phyloP scores from a whole-genome alignment of 2,113 vertebrate species.

The Siniperca knerii region DNA sequence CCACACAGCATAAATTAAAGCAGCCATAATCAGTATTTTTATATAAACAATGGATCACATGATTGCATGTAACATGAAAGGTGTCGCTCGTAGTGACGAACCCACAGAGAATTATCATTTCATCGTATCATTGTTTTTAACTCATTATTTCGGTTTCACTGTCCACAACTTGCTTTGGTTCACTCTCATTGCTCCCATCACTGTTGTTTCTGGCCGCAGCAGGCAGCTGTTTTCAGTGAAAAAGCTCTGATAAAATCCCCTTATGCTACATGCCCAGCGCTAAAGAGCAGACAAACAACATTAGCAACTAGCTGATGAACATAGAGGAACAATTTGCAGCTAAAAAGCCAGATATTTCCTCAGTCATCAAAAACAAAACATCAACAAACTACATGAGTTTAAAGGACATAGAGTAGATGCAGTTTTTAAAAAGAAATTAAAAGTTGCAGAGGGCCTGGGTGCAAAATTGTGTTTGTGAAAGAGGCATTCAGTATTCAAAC shows the following conservation, averaged over 20 bases:
- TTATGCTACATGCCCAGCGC: not conserved
- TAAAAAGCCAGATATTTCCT: too few species aligned
- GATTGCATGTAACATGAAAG: not conserved
- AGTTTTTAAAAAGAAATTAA: not conserved
- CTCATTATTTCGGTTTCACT: not conserved
- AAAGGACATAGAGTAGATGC: not conserved
- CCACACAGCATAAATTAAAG: not conserved
- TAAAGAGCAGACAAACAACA: not conserved
- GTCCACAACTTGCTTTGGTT: not conserved
- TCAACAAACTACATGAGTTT: not conserved
- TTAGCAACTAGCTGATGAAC: not conserved
- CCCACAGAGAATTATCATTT: not conserved
- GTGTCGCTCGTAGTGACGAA: not conserved
- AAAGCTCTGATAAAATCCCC: not conserved
- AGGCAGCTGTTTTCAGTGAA: not conserved
- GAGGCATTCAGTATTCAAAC: not conserved
- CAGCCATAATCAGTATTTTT: not conserved
- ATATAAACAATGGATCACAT: not conserved
- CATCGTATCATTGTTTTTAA: not conserved
- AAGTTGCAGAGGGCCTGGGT: not conserved
- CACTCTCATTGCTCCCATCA: not conserved
- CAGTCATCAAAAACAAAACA: not conserved
- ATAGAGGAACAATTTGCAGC: too few species aligned
- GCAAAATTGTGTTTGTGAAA: not conserved
- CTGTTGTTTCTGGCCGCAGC: not conserved